These are phyloP conservation scores for Hirudinaria manillensis DNA, from an alignment of 2,888 invertebrate species.

Conservation along the genomic window DNA sequence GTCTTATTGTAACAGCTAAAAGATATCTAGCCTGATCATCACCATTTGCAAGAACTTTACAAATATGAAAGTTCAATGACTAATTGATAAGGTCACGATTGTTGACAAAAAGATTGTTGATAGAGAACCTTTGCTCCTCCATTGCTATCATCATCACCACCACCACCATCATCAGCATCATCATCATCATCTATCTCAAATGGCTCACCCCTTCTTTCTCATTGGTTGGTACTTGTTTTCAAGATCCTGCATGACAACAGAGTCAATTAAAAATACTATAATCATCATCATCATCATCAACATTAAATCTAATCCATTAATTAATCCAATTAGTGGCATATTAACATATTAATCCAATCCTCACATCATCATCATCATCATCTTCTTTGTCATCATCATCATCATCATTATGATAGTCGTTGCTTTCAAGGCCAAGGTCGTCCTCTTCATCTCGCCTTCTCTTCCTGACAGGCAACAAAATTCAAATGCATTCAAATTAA, in stretches of 20 bases:
- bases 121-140: neutral
- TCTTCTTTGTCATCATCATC: neutral
- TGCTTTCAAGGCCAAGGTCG: neutral
- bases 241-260: too few relatives aligned
- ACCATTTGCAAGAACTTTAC: too few relatives aligned
- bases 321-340: too few relatives aligned
- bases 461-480: neutral
- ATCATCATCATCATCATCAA: conserved; percentile 9
- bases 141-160: neutral
- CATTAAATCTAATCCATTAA: too few relatives aligned
- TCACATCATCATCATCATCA: conserved; percentile 10
- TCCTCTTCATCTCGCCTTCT: neutral
- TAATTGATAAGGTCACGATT: neutral
- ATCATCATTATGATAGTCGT: neutral
- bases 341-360: too few relatives aligned
- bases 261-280: too few relatives aligned
- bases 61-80: too few relatives aligned
- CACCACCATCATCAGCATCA: neutral
- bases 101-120: conserved; percentile 4
- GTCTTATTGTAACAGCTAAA: too few relatives aligned
- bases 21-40: too few relatives aligned
- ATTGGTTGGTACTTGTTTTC: neutral
- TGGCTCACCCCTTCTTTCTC: neutral
- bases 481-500: neutral
- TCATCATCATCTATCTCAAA: neutral